These are phyloP conservation scores for Fragum fragum DNA, from an alignment of 2,888 invertebrate species.

Conservation along the genomic window DNA sequence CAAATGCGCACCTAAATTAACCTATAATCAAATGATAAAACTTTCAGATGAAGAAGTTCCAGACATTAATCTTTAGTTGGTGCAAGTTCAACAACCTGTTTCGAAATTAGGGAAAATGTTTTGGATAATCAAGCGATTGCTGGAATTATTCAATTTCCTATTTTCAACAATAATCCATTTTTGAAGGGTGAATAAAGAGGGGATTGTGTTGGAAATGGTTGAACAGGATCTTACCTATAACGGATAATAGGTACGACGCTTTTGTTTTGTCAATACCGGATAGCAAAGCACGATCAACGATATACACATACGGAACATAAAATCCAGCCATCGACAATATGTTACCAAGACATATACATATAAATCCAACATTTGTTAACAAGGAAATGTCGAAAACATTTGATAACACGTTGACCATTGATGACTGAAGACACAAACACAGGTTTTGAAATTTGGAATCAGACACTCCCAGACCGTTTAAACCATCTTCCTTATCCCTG, in stretches of 20 bases:
- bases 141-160: too few relatives aligned
- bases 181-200: too few relatives aligned
- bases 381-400: conserved; percentile 97
- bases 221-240: conserved; percentile 85
- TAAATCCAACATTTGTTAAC: conserved; percentile 95
- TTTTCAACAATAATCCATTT: too few relatives aligned
- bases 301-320: conserved; percentile 85
- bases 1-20: too few relatives aligned
- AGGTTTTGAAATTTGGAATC: conserved; percentile 65
- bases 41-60: too few relatives aligned
- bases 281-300: conserved; percentile 77
- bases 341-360: conserved; percentile 97
- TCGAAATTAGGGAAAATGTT: too few relatives aligned
- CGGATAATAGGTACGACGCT: conserved; percentile 86
- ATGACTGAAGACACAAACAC: conserved; percentile 84
- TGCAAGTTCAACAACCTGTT: too few relatives aligned
- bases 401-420: conserved; percentile 88
- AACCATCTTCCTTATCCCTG: conserved; percentile 96
- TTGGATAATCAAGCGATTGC: too few relatives aligned
- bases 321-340: conserved; percentile 86
- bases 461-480: conserved; percentile 86
- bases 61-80: too few relatives aligned
- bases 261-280: conserved; percentile 86
- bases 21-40: too few relatives aligned
- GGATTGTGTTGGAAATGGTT: too few relatives aligned